Conservation (phyloP, 2,797 vertebrate species). For the Martes flavigula region DNA sequence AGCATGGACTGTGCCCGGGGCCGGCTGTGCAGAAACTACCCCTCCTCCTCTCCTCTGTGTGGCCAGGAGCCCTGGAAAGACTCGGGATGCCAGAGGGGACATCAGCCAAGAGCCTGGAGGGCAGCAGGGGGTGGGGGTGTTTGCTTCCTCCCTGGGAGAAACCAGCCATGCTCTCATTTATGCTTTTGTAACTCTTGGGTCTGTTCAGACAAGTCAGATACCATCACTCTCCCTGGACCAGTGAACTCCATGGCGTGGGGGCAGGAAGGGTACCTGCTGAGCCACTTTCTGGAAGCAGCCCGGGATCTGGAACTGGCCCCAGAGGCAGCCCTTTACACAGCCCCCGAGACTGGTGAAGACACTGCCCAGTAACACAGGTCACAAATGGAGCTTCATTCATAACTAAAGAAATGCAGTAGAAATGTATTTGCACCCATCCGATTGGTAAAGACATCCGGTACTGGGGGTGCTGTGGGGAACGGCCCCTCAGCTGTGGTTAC, state of each 20-base stretch:
- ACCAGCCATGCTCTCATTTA: background rate
- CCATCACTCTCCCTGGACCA: background rate
- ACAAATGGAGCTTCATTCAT: background rate
- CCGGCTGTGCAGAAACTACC: background rate
- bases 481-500: rapidly evolving
- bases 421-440: background rate
- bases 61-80: background rate
- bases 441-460: background rate
- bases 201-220: background rate
- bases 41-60: background rate
- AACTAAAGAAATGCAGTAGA: background rate
- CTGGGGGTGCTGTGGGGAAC: background rate
- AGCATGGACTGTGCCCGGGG: background rate
- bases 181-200: background rate
- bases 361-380: background rate
- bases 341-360: background rate
- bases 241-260: background rate
- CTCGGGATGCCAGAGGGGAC: background rate
- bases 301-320: background rate
- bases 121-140: rapidly evolving
- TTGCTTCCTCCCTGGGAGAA: background rate
- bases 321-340: background rate
- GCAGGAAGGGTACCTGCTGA: background rate
- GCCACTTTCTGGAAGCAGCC: conserved; percentile 12
- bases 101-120: background rate